Evolutionary conservation across 2,797 vertebrate genomes (phyloP).

Genomic region (Diplodus sargus): DNA sequence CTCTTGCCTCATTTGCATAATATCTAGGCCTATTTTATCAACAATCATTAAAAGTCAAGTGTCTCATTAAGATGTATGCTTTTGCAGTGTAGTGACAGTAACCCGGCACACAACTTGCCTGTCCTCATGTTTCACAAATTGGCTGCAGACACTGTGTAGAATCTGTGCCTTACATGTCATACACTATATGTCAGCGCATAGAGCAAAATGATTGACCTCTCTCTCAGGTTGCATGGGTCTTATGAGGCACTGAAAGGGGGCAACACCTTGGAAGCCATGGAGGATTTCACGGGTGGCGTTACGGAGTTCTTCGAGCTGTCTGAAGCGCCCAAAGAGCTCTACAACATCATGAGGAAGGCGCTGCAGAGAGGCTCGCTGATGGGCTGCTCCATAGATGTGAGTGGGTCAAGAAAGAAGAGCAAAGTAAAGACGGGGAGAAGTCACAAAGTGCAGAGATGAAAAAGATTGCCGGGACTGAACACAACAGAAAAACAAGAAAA

Average conservation of each 20-base stretch:
- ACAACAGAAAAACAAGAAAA: not conserved
- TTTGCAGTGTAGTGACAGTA: slow-evolving; percentile 7
- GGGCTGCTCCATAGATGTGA: slow-evolving; percentile 97
- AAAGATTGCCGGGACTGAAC: not conserved
- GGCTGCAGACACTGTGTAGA: slow-evolving; percentile 12
- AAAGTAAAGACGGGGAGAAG: not conserved
- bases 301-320: slow-evolving; percentile 96
- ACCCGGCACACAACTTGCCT: not conserved
- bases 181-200: slow-evolving; percentile 17
- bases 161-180: not conserved
- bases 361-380: slow-evolving; percentile 96
- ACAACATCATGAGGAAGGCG: slow-evolving; percentile 95
- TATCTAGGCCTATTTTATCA: not conserved
- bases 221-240: slow-evolving; percentile 92
- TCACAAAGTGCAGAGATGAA: not conserved
- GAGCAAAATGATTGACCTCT: slow-evolving; percentile 22
- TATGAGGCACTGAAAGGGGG: slow-evolving; percentile 98
- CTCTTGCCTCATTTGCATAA: not conserved
- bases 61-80: not conserved
- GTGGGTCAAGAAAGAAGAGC: slow-evolving; percentile 49
- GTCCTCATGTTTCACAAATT: slow-evolving; percentile 24
- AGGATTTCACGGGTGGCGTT: slow-evolving; percentile 98
- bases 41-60: not conserved
- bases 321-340: slow-evolving; percentile 92
- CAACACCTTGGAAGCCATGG: slow-evolving; percentile 98